A percentile compares a stretch with the other conserved stretches of the same genome.
Conservation (phyloP, 2,888 invertebrate species). For the Apodemia duryi region DNA sequence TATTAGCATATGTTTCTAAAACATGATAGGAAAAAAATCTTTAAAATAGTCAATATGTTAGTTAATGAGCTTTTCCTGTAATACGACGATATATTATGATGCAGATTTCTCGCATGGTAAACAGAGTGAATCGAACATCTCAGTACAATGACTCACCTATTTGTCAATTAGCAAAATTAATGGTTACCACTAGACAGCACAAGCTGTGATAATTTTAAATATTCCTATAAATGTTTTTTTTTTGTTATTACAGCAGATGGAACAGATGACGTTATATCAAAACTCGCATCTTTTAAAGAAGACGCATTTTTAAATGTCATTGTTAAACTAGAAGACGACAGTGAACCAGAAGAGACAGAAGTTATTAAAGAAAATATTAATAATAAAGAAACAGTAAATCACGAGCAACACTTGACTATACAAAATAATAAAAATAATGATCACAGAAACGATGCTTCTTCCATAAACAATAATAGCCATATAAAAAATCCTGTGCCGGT, state of each 20-base stretch:
- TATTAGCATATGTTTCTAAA: no score
- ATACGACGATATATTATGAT: no score
- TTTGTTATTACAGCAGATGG: neutral
- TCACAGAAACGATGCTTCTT: neutral
- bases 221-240: neutral
- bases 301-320: neutral
- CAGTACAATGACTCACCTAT: no score
- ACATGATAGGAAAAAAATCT: no score
- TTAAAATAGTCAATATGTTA: no score
- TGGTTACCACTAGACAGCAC: no score
- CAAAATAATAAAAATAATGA: neutral
- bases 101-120: no score
- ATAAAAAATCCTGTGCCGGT: neutral
- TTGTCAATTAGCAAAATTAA: no score
- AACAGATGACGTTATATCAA: neutral
- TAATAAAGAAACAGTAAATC: neutral
- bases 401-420: neutral
- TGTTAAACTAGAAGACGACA: slow-evolving; percentile 1
- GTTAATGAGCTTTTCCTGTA: no score
- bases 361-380: neutral
- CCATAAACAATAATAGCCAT: neutral
- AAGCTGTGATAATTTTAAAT: neutral
- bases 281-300: neutral
- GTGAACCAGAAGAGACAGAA: neutral
- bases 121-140: no score